Evolutionary conservation across 2,797 vertebrate genomes (phyloP), one percentile per base, ranked within the genome.

Genomic region (Dallia pectoralis): DNA sequence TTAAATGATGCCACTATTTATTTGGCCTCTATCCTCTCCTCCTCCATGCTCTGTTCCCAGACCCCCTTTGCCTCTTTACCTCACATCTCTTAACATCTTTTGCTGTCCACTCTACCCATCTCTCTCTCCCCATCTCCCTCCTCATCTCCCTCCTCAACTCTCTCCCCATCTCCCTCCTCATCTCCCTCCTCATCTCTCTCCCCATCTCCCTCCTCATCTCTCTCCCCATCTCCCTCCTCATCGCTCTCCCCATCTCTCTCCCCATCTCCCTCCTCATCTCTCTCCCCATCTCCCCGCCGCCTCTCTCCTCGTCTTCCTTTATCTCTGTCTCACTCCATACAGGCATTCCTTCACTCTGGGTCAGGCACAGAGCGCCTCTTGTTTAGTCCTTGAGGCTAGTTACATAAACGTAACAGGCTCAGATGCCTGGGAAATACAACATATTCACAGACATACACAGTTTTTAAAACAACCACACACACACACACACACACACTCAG

Each of bases 281-380:
- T 69, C 65, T 73, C 70, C 69, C 84, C 82, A 82, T 73, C 82
- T 77, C n/a, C n/a, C n/a, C 76, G 79, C 51, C 71, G 75, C 70
- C 65, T 47, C 16, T 59, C 29, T 48, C 74, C 76, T 69, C 64
- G 33, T 56, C 47, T 69, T 64, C 68, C 47, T 48, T 33, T 44
- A 40, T 19, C 67, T 59, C 36, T 76, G 30, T 53, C 77, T 76
- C 76, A 44, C 77, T 85, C 82, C 74, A 74, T 78, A 63, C 4
- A 29, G 82, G 84, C 82, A 79, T 87, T 88, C 86, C 86, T 79
- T 77, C 81, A 75, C 84, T 79, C 79, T 84, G 84, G 87, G 79
- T 84, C 83, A 79, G 81, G 82, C 89, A 93, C 92, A 93, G 92
- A 93, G 91, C 83, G 73, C 83, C 88, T 83, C 92, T 94, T 94